Conservation (phyloP, 2,888 invertebrate species). For the Luperina testacea region DNA sequence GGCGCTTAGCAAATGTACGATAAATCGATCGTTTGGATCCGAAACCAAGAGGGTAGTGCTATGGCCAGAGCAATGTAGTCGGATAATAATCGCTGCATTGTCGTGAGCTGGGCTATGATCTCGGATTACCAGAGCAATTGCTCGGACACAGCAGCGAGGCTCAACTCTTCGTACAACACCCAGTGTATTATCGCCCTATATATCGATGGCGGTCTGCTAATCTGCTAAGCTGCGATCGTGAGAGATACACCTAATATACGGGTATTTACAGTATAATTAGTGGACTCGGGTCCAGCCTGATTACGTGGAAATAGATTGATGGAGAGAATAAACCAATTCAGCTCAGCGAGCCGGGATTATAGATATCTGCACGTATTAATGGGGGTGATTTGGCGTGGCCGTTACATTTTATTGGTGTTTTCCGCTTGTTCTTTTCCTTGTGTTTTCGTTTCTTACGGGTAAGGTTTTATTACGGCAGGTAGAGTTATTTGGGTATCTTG, state of each 20-base stretch:
- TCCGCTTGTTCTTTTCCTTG: slow-evolving; percentile 39
- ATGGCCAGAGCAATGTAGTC: slow-evolving; percentile 54
- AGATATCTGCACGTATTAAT: slow-evolving; percentile 64
- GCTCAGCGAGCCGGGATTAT: slow-evolving; percentile 50
- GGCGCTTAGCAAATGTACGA: slow-evolving; percentile 23
- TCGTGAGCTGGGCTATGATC: slow-evolving; percentile 62
- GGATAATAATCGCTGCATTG: slow-evolving; percentile 66
- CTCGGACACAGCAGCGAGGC: slow-evolving; percentile 41
- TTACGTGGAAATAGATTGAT: slow-evolving; percentile 67
- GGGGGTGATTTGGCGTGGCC: slow-evolving; percentile 43
- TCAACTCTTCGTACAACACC: slow-evolving; percentile 35
- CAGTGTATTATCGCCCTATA: slow-evolving; percentile 33
- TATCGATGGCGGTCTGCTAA: slow-evolving; percentile 56
- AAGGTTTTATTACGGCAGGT: slow-evolving; percentile 46
- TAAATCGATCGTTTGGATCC: slow-evolving; percentile 54
- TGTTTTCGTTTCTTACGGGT: slow-evolving; percentile 52
- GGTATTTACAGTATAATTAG: slow-evolving; percentile 66
- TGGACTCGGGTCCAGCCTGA: slow-evolving; percentile 59
- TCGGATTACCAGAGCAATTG: slow-evolving; percentile 67
- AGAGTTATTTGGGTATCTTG: slow-evolving; percentile 54
- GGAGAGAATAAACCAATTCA: slow-evolving; percentile 62
- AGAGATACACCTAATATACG: slow-evolving; percentile 62
- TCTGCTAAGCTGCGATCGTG: slow-evolving; percentile 65
- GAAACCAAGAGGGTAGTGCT: slow-evolving; percentile 43
- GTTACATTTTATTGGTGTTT: slow-evolving; percentile 64